Evolutionary conservation across 2,797 vertebrate genomes (phyloP), one percentile per base, ranked within the genome.

Genomic region (Anas bernieri): DNA sequence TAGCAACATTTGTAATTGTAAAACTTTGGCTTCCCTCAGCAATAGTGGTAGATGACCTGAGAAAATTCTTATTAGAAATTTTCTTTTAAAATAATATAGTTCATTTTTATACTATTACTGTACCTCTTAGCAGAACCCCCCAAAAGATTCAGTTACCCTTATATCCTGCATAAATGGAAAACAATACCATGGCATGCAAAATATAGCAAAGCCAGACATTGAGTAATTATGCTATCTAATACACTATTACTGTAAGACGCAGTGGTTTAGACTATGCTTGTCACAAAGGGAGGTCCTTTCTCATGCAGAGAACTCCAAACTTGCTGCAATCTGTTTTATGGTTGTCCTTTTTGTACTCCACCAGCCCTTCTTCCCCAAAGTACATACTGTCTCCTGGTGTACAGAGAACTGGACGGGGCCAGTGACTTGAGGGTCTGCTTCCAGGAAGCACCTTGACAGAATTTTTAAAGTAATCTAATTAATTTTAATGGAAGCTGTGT

Each of bases 401-500:
- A 41, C 22, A 62, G 62, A 45, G 66, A 46, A 68, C 28, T 45
- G 63, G 79, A 52, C 37, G 48, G 50, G 35, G 28, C 18, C 66
- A 48, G 20, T 58, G 26, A 59, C 66, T 87, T 54, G 28, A 89
- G 58, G 37, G 54, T 61, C 64, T 61, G 13, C 70, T 86, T 92
- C 62, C 58, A 92, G n/a, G 43, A 55, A 73, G 59, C 12, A 30
- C 26, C 68, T 85, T 0, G 0, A 18, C 6, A 74, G 43, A 74
- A 75, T 89, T 94, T 87, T 89, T 33, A 11, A 84, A 81, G 63
- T 66, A 70, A 26, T 81, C 41, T 78, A 78, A 83, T 92, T 81
- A 50, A 72, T 94, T 93, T 87, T 86, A 83, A 90, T 73, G 52
- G 79, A 78, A 94, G 39, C 13, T 88, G 37, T 90, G 77, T 93